Percentiles rank a stretch among this genome's conserved stretches.
phyloP scores from a whole-genome alignment of 2,797 vertebrate species.

The Mico argentatus region DNA sequence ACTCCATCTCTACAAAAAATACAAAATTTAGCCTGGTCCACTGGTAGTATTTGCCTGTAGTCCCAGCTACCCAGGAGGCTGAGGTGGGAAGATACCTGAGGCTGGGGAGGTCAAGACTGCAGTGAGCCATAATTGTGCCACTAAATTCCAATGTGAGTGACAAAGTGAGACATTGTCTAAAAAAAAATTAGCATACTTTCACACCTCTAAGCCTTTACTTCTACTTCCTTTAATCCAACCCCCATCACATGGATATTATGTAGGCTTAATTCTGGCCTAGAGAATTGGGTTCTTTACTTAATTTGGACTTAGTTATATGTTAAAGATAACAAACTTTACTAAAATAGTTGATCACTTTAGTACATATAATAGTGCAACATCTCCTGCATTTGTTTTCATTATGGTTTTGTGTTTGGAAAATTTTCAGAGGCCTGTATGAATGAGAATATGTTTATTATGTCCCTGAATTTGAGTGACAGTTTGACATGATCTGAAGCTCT shows the following conservation, averaged over 20 bases:
- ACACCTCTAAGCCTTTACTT: background rate
- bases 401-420: background rate
- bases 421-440: background rate
- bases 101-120: no score
- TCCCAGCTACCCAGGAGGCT: no score
- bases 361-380: background rate
- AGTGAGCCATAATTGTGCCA: no score
- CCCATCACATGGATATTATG: background rate
- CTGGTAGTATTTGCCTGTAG: no score
- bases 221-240: background rate
- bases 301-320: background rate
- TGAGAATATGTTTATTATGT: background rate
- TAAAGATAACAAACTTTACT: background rate
- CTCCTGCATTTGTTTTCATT: background rate
- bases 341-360: background rate
- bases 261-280: background rate
- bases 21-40: no score
- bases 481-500: background rate
- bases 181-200: background rate
- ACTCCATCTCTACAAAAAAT: no score
- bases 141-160: no score
- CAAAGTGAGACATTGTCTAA: no score
- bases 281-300: background rate
- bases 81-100: no score
- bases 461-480: background rate